Evolutionary conservation across 2,888 invertebrate species (phyloP), one percentile per base, ranked within the genome.

Genomic region (Meghimatium bilineatum): DNA sequence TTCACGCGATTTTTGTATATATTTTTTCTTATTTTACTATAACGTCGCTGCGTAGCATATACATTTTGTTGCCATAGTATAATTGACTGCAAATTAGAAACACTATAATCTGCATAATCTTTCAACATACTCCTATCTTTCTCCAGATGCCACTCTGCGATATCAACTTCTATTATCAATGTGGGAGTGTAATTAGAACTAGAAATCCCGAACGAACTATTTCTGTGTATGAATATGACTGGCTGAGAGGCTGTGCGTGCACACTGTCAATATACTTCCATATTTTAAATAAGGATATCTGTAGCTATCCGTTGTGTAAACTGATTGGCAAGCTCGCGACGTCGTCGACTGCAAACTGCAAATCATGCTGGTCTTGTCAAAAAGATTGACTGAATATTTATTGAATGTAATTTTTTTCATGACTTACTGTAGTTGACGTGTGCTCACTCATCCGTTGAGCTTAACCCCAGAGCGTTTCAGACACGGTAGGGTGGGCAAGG

Each of bases 381-480:
- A n/a, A 52, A 32, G 74, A 74, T 74, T 74, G 74, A 74, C 74
- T 74, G 49, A n/a, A n/a, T 74, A 74, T 74, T 74, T 74, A 74
- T 74, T 52, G 74, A 74, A 74, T 32, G 74, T 52, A 32, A 74
- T 52, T 52, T 52, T n/a, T n/a, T 34, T 74, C 74, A 20, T 52
- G 74, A 52, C 52, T 52, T 52, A 74, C 74, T 52, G 20, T 32
- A 49, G 32, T 32, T 12, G 52, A 49, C 3, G 52, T 52, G 52
- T 32, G 32, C 23, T 49, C 32, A 32, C 20, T 49, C 32, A 32
- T 1, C 10, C 74, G 20, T 52, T 49, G 52, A 52, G 74, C 52
- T 10, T 17, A 20, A 52, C 32, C 29, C 12, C 52, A 8, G 5
- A 74, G 74, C 74, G 74, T 52, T 17, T 52, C 52, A 56, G 78